phyloP scores from a whole-genome alignment of 2,113 vertebrate species.

The Butorides virescens region DNA sequence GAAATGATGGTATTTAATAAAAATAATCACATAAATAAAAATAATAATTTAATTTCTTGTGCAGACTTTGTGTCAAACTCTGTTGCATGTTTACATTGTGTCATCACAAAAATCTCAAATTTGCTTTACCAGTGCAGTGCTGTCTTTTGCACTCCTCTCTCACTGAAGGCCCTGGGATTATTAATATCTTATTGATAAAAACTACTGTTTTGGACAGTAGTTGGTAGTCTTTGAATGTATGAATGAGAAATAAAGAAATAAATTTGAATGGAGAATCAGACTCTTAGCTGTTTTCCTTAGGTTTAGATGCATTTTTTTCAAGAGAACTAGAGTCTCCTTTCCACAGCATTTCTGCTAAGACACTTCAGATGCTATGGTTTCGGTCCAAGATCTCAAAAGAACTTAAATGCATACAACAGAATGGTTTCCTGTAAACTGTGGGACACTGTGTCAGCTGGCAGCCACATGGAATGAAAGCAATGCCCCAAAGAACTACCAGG shows the following conservation, averaged over 20 bases:
- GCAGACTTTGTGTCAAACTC: background rate
- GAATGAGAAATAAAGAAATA: background rate
- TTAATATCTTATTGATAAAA: background rate
- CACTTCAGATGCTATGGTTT: background rate
- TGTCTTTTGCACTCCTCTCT: background rate
- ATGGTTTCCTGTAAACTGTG: rapidly evolving
- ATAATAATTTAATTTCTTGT: background rate
- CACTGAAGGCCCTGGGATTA: background rate
- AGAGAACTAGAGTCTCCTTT: background rate
- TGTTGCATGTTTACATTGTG: background rate
- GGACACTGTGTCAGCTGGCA: background rate
- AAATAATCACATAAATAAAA: background rate
- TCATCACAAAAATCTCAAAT: background rate
- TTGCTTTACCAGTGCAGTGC: background rate
- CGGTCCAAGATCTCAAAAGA: background rate
- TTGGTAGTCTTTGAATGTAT: background rate
- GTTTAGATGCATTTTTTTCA: background rate
- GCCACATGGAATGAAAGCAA: background rate
- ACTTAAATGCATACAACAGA: background rate
- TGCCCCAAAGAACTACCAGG: background rate
- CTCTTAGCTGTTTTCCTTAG: background rate
- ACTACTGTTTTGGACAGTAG: background rate
- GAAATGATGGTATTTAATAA: no score
- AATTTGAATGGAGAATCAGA: background rate
- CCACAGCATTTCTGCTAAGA: background rate